Base-by-base conservation (phyloP, 2,888 invertebrate genomes). In the Heliconius ethilla region DNA sequence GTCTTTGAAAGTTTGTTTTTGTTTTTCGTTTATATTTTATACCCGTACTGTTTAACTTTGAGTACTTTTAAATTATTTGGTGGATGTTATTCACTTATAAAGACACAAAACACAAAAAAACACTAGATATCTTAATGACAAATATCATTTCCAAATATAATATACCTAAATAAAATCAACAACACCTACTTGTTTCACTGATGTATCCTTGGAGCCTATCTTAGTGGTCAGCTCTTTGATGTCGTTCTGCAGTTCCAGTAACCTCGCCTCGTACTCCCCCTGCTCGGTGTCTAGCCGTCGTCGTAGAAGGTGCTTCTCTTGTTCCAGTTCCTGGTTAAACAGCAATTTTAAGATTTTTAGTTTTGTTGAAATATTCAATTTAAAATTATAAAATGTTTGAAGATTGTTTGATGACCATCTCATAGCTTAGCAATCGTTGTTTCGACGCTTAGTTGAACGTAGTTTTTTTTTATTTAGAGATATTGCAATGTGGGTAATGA, bases 161-260 rank as follows among this genome's bases (percentile, higher is more conserved):
- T 55, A 55, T 33, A 33, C 33, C 33, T 33, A 33, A 45, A 45
- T 45, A 51, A 9, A 51, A 27, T 10, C 18, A 29, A 27, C 22
- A 70, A n/a, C 22, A 40, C 84, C 81, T 77, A 95, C 95, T 93
- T 96, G 96, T 89, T 95, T 96, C 69, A 96, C 92, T 9, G 94
- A 93, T 33, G 90, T 94, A 78, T 96, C 96, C 83, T 95, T 94
- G 83, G 96, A 95, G 82, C 96, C 96, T 82, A 98, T 95, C 89
- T 97, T 97, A 79, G 96, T 95, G 81, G 97, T 96, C 70, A 98
- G 95, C 87, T 97, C 96, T 81, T 96, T 95, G 87, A 99, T 96
- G 93, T 99, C 99, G 83, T 97, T 96, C 90, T 99, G 98, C 69
- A 99, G 95, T 89, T 99, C 99, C 85, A 97, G 92, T 70, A 98